phyloP scores from a whole-genome alignment of 2,797 vertebrate genomes.

The Sciurus vulgaris region DNA sequence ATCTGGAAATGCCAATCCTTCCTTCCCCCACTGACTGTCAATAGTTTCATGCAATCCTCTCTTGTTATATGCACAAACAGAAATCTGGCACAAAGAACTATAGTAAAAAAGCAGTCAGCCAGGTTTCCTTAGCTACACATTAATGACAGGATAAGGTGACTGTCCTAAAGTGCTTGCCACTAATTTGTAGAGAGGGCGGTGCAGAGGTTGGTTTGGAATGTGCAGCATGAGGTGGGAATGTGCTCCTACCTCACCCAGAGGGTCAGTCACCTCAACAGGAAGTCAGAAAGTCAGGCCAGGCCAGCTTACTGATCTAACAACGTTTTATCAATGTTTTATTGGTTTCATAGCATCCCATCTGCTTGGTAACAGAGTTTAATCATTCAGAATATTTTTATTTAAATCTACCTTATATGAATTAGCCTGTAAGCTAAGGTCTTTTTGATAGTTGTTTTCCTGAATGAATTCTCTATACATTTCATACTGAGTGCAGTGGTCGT shows the following conservation, averaged over 20 bases:
- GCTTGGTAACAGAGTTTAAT: neutral
- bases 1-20: neutral
- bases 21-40: neutral
- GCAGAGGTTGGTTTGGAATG: neutral
- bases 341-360: neutral
- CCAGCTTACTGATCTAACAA: neutral
- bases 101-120: neutral
- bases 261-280: neutral
- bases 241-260: neutral
- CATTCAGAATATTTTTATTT: neutral
- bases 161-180: neutral
- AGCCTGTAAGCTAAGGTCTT: neutral
- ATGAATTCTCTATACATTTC: neutral
- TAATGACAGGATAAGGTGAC: neutral
- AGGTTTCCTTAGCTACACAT: constrained; percentile 16
- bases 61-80: neutral
- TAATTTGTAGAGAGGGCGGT: neutral
- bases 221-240: neutral
- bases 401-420: neutral
- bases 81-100: neutral
- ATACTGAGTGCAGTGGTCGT: neutral
- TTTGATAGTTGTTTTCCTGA: neutral
- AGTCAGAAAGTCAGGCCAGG: neutral
- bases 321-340: neutral
- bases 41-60: neutral